These are phyloP conservation scores for Clarias platycephalus DNA, from an alignment of 2,797 vertebrate genomes.

Conservation along the genomic window DNA sequence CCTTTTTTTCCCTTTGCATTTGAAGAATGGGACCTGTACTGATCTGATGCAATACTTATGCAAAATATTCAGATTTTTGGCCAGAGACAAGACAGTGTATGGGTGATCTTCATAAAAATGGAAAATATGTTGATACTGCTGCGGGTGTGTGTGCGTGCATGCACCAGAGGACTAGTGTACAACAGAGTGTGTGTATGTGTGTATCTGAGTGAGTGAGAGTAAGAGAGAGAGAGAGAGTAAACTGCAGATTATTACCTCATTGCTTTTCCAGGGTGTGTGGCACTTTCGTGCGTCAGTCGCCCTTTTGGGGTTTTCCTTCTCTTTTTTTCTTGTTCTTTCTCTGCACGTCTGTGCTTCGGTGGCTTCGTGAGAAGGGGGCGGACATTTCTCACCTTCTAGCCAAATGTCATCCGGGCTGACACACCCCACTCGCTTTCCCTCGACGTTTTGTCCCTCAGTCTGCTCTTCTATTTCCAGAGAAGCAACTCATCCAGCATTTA, in stretches of 20 bases:
- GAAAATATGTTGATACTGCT: not conserved
- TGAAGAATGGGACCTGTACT: slow-evolving; percentile 18
- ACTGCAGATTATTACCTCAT: slow-evolving; percentile 59
- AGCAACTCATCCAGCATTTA: slow-evolving; percentile 39
- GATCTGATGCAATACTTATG: slow-evolving; percentile 18
- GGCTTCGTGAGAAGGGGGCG: slow-evolving; percentile 53
- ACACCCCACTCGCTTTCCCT: slow-evolving; percentile 50
- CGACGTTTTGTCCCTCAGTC: slow-evolving; percentile 27
- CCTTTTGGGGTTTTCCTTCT: slow-evolving; percentile 57
- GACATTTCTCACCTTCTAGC: slow-evolving; percentile 74
- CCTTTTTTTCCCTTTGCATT: slow-evolving; percentile 13
- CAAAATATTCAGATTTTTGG: slow-evolving; percentile 14
- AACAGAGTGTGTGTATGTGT: slow-evolving; percentile 36
- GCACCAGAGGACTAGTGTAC: slow-evolving; percentile 25
- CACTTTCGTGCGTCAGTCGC: slow-evolving; percentile 56
- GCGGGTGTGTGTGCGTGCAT: not conserved
- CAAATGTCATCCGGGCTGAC: slow-evolving; percentile 70
- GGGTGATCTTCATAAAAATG: not conserved
- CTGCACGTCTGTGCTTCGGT: slow-evolving; percentile 52
- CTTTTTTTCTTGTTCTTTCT: slow-evolving; percentile 48
- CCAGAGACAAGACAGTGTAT: not conserved
- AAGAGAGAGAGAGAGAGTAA: slow-evolving; percentile 38
- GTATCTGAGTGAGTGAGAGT: slow-evolving; percentile 28
- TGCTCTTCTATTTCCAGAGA: slow-evolving; percentile 50
- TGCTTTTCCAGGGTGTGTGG: slow-evolving; percentile 71